A percentile compares a stretch with the other conserved stretches of the same genome.
These are phyloP conservation scores for Ailuropoda melanoleuca DNA, from an alignment of 2,113 vertebrate genomes.

Conservation along the genomic window DNA sequence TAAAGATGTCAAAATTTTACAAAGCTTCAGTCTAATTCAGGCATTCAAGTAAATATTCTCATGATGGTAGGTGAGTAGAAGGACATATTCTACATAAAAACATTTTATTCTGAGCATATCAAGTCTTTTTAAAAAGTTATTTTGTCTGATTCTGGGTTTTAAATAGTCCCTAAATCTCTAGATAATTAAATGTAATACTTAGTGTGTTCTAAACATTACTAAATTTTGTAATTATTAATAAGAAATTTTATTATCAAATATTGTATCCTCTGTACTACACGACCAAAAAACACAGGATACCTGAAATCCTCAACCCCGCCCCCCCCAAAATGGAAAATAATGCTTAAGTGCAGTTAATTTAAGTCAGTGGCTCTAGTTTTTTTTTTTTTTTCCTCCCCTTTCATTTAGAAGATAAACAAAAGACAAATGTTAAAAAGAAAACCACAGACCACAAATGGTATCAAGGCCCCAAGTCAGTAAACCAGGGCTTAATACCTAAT, in stretches of 20 bases:
- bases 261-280: background rate
- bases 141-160: background rate
- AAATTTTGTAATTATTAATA: background rate
- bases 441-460: background rate
- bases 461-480: background rate
- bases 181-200: background rate
- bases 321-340: background rate
- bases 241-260: background rate
- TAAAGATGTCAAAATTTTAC: background rate
- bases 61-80: accelerated
- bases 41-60: background rate
- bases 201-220: background rate
- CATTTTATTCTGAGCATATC: background rate
- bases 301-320: background rate
- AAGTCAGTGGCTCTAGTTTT: background rate
- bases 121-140: background rate
- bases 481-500: background rate
- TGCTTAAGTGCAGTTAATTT: background rate
- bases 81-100: background rate
- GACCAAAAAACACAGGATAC: background rate
- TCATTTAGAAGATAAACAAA: background rate
- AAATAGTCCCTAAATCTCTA: background rate
- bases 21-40: background rate
- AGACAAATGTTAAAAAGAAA: background rate
- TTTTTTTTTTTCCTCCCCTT: background rate